Conservation (phyloP, 2,888 invertebrate species). For the Meliscaeva auricollis region DNA sequence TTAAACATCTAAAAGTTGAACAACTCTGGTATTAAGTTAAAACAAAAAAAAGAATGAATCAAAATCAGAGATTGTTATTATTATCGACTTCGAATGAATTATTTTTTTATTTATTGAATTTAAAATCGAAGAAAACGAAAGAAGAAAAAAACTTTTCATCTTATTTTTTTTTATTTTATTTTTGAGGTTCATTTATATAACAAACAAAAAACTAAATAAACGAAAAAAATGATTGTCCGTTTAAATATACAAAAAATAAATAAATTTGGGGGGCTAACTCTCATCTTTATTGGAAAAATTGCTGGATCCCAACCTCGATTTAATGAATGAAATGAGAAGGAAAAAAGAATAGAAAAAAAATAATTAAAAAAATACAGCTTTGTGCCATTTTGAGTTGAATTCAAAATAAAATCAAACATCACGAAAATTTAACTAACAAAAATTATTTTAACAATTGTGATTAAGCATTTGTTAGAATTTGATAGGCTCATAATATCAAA, state of each 20-base stretch:
- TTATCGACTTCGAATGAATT: slow-evolving; percentile 70
- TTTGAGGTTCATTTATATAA: slow-evolving; percentile 2
- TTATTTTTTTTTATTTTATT: slow-evolving; percentile 2
- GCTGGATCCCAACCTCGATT: neutral
- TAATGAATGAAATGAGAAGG: slow-evolving; percentile 7
- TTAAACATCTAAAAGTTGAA: slow-evolving; percentile 46
- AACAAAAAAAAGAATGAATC: slow-evolving; percentile 42
- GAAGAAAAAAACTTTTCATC: slow-evolving; percentile 8
- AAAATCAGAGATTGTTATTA: slow-evolving; percentile 36
- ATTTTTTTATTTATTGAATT: slow-evolving; percentile 20
- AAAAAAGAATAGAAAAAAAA: slow-evolving; percentile 30
- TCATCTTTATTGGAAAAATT: neutral
- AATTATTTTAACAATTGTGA: slow-evolving; percentile 2
- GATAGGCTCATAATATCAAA: slow-evolving; percentile 48
- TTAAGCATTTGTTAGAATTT: slow-evolving; percentile 49
- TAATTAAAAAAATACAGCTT: slow-evolving; percentile 48
- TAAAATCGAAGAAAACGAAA: slow-evolving; percentile 38
- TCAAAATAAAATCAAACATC: slow-evolving; percentile 70
- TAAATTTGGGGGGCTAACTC: slow-evolving; percentile 1
- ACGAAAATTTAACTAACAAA: slow-evolving; percentile 29
- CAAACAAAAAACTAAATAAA: neutral
- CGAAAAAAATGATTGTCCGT: slow-evolving; percentile 19
- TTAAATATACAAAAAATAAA: no score
- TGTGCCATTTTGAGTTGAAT: slow-evolving; percentile 75
- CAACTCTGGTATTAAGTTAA: slow-evolving; percentile 27